Percentiles rank a stretch among this genome's conserved stretches.
phyloP scores from a whole-genome alignment of 1,140 invertebrate genomes.

The Drosophila nebulosa region DNA sequence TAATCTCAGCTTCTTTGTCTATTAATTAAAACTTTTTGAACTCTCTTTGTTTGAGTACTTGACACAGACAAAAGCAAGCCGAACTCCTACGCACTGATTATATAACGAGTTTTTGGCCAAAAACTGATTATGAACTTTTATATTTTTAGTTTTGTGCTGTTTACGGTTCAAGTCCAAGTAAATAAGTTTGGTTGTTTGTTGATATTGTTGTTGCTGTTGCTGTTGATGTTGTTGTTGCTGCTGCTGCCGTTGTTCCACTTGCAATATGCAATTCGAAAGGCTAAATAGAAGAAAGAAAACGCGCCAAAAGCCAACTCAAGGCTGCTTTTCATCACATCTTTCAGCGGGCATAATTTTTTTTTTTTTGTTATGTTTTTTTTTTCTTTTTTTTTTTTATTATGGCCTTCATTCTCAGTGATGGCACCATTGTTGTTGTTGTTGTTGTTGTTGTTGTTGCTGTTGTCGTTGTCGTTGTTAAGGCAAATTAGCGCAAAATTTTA shows the following conservation, averaged over 20 bases:
- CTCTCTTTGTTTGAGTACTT: background rate
- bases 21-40: background rate
- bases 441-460: too few species aligned
- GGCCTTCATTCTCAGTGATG: background rate
- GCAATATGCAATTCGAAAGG: background rate
- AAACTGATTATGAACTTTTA: background rate
- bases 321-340: constrained; percentile 1
- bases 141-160: background rate
- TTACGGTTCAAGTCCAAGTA: background rate
- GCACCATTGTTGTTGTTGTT: background rate
- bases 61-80: background rate
- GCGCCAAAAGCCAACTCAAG: constrained; percentile 10
- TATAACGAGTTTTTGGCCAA: background rate
- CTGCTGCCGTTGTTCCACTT: background rate
- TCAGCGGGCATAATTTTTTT: background rate
- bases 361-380: background rate
- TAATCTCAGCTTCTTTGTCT: background rate
- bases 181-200: background rate
- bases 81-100: background rate
- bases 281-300: constrained; percentile 4
- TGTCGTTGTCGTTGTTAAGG: constrained; percentile 14
- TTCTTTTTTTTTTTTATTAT: background rate
- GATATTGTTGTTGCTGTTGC: background rate
- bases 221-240: background rate
- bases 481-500: constrained; percentile 48